These are phyloP conservation scores for Otus scops DNA, from an alignment of 2,797 vertebrate species.

Conservation along the genomic window DNA sequence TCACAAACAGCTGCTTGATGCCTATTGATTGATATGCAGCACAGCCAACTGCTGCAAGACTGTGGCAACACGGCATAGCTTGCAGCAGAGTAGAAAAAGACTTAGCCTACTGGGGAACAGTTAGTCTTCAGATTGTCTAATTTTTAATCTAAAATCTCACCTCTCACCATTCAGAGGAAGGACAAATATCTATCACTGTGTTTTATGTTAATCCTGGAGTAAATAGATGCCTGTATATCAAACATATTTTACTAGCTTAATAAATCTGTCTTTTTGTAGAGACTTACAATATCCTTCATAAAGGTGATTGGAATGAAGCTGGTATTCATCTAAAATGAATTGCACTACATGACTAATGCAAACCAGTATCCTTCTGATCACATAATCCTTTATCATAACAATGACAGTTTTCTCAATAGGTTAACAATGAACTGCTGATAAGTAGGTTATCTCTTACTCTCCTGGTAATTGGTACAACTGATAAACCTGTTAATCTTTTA, in stretches of 20 bases:
- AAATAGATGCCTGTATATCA: neutral
- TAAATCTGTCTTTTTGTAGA: neutral
- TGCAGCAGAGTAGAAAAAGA: neutral
- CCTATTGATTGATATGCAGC: no score
- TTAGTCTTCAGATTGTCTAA: neutral
- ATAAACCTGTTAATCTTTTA: constrained; percentile 13
- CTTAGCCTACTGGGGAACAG: neutral
- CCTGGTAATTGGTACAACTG: neutral
- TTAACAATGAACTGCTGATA: neutral
- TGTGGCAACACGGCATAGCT: neutral
- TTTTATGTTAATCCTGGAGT: neutral
- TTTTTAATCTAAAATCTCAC: neutral
- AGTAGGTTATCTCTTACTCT: neutral
- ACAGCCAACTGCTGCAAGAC: neutral
- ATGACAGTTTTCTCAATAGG: neutral
- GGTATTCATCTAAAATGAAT: neutral
- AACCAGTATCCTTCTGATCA: neutral
- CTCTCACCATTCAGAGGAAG: neutral
- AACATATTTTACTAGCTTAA: neutral
- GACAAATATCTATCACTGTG: neutral
- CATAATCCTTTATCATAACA: neutral
- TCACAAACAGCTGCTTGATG: neutral
- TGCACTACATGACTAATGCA: neutral
- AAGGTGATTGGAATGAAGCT: neutral
- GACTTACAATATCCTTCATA: neutral